Base-by-base conservation (phyloP, 1,140 invertebrate species). In the Centruroides sculpturatus region DNA sequence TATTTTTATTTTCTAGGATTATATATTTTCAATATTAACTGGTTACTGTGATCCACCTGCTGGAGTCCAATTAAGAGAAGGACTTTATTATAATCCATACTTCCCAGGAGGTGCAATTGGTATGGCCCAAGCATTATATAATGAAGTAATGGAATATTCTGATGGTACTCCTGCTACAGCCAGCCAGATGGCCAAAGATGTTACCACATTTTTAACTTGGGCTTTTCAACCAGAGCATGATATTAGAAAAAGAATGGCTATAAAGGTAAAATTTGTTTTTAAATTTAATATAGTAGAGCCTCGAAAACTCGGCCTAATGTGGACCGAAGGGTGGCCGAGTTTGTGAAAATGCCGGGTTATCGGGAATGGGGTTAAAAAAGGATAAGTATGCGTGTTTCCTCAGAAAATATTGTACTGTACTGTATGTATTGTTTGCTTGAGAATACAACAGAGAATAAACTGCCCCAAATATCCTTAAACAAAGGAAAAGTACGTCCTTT, bases 81-180 rank as follows among this genome's bases (percentile, higher is more conserved):
- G 92, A 13, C 89, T 94, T 73, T 85, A 93, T 76, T 99, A 88
- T 76, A 99, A 99, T 77, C 94, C 97, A 7, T 99, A 99, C 77
- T 99, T 99, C 82, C 81, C 86, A 3, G 95, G 94, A 56, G 92
- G 94, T 61, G 89, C 92, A 66, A 95, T 99, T 76, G 85, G 86
- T 68, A 99, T 99, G 97, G 92, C 90, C 5, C 91, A 96, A 77
- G 86, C 83, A 10, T 71, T 87, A 5, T 87, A 83, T 70, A 82
- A 85, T 75, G 85, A 86, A 71, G 80, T 82, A 67, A 79, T 79
- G 49, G 80, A 82, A 68, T 83, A 82, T 70, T 71, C 74, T 58
- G 81, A 82, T 69, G 78, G 78, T 65, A 99, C 96, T 62, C 87
- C 91, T 62, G 85, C 96, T 50, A 87, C 89, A 62, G 84, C 87